A percentile compares a stretch with the other conserved stretches of the same genome.
These are phyloP conservation scores for Buceros bicornis DNA, from an alignment of 2,797 vertebrate species.

Conservation along the genomic window DNA sequence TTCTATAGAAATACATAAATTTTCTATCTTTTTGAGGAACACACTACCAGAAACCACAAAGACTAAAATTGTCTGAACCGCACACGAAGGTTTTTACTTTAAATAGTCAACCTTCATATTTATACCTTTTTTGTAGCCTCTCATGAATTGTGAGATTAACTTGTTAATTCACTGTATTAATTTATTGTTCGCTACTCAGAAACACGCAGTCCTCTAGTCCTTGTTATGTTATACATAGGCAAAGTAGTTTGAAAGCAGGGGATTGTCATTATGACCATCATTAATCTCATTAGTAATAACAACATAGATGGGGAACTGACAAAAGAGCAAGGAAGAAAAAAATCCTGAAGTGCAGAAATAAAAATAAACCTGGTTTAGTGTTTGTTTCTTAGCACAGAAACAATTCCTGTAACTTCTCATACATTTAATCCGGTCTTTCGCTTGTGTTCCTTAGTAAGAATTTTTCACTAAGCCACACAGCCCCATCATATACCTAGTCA, in stretches of 20 bases:
- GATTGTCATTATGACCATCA: too few relatives aligned
- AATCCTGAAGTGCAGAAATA: neutral
- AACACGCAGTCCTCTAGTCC: neutral
- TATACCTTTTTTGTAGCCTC: neutral
- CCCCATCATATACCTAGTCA: neutral
- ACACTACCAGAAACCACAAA: constrained; percentile 39
- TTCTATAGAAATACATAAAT: constrained; percentile 1
- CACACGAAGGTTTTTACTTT: neutral
- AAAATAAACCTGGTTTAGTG: neutral
- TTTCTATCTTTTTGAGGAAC: neutral
- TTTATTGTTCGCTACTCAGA: neutral
- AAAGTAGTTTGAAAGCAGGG: neutral
- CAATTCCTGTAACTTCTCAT: neutral
- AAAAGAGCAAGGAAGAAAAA: neutral
- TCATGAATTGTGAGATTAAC: neutral
- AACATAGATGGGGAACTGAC: neutral
- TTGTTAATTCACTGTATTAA: neutral
- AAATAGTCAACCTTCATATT: neutral
- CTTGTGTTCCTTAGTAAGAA: neutral
- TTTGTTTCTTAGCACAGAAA: neutral
- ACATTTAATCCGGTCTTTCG: neutral
- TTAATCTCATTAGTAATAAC: neutral
- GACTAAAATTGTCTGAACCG: neutral
- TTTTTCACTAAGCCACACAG: neutral
- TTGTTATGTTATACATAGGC: neutral